phyloP scores from a whole-genome alignment of 2,797 vertebrate genomes.

The Malacoraja senta region DNA sequence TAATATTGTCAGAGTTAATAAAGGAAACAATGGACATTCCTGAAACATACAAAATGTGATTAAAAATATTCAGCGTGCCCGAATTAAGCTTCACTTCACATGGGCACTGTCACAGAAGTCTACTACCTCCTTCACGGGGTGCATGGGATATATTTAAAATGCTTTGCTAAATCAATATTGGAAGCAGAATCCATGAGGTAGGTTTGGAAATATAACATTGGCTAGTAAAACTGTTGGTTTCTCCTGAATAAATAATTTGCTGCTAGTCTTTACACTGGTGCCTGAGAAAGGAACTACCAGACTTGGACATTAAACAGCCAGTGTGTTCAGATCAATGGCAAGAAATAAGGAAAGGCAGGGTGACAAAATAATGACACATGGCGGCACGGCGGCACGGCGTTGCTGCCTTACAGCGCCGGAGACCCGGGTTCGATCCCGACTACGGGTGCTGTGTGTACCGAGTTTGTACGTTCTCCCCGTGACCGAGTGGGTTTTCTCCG shows the following conservation, averaged over 20 bases:
- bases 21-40: no score
- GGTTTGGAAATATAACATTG: not conserved
- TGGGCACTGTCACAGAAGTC: not conserved
- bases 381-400: no score
- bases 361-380: not conserved
- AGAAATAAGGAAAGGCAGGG: not conserved
- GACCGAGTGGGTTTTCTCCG: no score
- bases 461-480: no score
- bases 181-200: not conserved
- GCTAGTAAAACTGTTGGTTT: not conserved
- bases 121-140: not conserved
- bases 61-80: not conserved
- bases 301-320: no score
- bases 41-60: not conserved
- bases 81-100: not conserved
- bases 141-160: not conserved
- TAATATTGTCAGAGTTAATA: no score
- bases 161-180: not conserved
- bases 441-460: no score
- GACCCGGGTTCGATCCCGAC: no score
- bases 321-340: not conserved
- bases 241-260: not conserved
- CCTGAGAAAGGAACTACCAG: not conserved
- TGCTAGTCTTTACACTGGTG: not conserved
- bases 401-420: no score